Base-by-base conservation (phyloP, 1,140 invertebrate genomes). In the Bicyclus anynana region DNA sequence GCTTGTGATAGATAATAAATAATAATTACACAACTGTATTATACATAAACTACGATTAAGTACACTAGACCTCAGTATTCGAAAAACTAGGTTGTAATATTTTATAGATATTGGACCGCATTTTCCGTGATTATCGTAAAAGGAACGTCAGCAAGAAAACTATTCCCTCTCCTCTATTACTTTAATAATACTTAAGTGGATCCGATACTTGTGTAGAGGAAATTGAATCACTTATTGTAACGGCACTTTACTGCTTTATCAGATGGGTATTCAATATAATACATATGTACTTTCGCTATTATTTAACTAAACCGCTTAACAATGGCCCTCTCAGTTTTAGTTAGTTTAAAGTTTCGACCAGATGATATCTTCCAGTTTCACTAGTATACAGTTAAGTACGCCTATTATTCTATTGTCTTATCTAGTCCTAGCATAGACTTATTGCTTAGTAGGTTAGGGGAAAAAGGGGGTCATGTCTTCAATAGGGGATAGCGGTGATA, bases 191-290 rank as follows among this genome's bases (percentile, higher is more conserved):
- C 77, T 87, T 84, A 87, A 87, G 84, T 85, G 77, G 80, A 85
- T 81, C 71, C 67, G 80, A 83, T 87, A 80, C 72, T 87, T 84
- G 69, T 74, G 77, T 84, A 77, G 76, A 82, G 81, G 77, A 84
- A 85, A 85, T 87, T 83, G 80, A 82, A 84, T 85, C 82, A 83
- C 84, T 85, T 85, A 84, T 84, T 85, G 84, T 84, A 82, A 87
- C 67, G 67, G 74, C 57, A 76, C 77, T 80, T 80, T 81, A 76
- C 77, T 74, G 74, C 69, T 77, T 79, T 79, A 79, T 84, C 78
- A 75, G 78, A 83, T 87, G 74, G 74, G 68, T 79, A 82, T 80
- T 67, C 62, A 65, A 80, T 81, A 72, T 63, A 56, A 40, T 49
- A 44, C 52, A 59, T 62, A 65, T 58, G 56, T 55, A 64, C 59